These are phyloP conservation scores for Brenthis hecate DNA, from an alignment of 2,888 invertebrate species.

Conservation along the genomic window DNA sequence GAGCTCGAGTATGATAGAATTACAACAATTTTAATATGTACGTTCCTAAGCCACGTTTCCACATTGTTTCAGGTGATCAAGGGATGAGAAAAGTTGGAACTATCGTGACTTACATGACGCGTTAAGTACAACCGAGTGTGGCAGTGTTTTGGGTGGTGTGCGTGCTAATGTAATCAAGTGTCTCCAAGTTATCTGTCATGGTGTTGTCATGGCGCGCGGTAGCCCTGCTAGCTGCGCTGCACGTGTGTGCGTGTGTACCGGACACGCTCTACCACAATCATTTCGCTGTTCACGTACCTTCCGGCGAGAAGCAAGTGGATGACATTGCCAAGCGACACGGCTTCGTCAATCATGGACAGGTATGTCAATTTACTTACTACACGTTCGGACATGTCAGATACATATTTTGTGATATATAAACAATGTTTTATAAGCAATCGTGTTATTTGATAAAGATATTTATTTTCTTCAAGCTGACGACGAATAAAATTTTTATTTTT, in stretches of 20 bases:
- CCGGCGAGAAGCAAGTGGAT: constrained; percentile 87
- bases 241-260: constrained; percentile 58
- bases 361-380: constrained; percentile 67
- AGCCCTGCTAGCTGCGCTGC: constrained; percentile 55
- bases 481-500: background rate
- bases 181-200: constrained; percentile 57
- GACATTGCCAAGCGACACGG: constrained; percentile 92
- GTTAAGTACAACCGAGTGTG: constrained; percentile 28
- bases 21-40: constrained; percentile 45
- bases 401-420: background rate
- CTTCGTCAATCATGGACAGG: constrained; percentile 94
- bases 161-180: constrained; percentile 47
- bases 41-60: background rate
- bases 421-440: background rate
- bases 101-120: constrained; percentile 25
- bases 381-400: background rate
- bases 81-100: constrained; percentile 38
- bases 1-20: constrained; percentile 58
- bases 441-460: background rate
- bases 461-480: too few relatives aligned
- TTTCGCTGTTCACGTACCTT: constrained; percentile 93
- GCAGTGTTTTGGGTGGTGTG: constrained; percentile 21
- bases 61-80: constrained; percentile 41
- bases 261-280: constrained; percentile 87
- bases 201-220: constrained; percentile 68